Evolutionary conservation across 2,113 vertebrate species (phyloP), one percentile per base, ranked within the genome.

Genomic region (Chauna torquata): DNA sequence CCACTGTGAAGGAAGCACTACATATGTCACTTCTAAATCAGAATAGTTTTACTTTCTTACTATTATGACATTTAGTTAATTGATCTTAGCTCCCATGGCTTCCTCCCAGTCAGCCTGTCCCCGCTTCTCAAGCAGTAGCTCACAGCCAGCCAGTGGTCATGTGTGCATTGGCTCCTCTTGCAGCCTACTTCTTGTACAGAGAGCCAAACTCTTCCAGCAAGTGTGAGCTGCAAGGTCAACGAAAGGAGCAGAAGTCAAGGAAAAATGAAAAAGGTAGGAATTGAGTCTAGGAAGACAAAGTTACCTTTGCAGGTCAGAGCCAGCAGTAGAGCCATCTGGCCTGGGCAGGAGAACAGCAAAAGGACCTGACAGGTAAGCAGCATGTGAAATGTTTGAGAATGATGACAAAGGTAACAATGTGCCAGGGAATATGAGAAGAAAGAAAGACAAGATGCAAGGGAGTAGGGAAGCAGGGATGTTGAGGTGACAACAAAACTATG

Each of bases 61-160:
- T 62, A 38, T 83, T 76, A 64, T 0, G 0, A 24, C 32, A 71
- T 57, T 65, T 42, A 54, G n/a, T 36, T 65, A 84, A 75, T 3
- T 32, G 36, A 55, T 42, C 49, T 82, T 57, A 82, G 40, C 12
- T 42, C 36, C 19, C 16, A 10, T 12, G 16, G 9, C 40, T 57
- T 57, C 49, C 27, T 54, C n/a, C 32, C n/a, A 15, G 9, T 17
- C 22, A 1, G 1, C 13, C 66, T 47, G 15, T 8, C n/a, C 64
- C 34, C 13, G 40, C 24, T 30, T 72, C 25, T 24, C 52, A 23
- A 23, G 42, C 20, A 42, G 47, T 1, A 49, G n/a, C 30, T 59
- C 16, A 5, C 1, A 47, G 27, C 42, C 72, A 69, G 52, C 19
- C 72, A 40, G 47, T 3, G 20, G n/a, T 23, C 32, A 45, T 0